phyloP scores from a whole-genome alignment of 2,797 vertebrate genomes.

The Sparus aurata region DNA sequence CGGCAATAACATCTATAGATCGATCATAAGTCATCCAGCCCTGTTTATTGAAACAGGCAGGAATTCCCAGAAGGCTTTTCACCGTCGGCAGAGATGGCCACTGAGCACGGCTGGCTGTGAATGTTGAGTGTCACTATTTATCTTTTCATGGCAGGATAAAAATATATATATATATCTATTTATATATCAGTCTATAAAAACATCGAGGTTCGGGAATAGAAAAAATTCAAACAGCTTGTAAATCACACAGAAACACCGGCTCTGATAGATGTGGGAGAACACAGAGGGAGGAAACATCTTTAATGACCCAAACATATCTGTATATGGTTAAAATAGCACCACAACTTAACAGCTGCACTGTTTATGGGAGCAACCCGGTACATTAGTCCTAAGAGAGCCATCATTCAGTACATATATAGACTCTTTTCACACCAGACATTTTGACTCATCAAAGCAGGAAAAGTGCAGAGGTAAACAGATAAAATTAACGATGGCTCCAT shows the following conservation, averaged over 20 bases:
- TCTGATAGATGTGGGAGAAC: slow-evolving; percentile 21
- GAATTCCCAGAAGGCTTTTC: slow-evolving; percentile 59
- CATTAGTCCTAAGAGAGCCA: not conserved
- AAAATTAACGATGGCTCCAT: too few species aligned
- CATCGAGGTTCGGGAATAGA: slow-evolving; percentile 46
- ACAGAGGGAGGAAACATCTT: not conserved
- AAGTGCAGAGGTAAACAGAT: not conserved
- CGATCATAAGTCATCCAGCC: slow-evolving; percentile 54
- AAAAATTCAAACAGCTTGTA: slow-evolving; percentile 42
- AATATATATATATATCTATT: slow-evolving; percentile 6
- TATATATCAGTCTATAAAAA: slow-evolving; percentile 51
- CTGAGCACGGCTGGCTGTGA: slow-evolving; percentile 25
- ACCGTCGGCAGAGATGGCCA: slow-evolving; percentile 18
- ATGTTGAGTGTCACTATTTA: slow-evolving; percentile 59
- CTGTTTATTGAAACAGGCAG: slow-evolving; percentile 45
- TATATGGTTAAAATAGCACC: not conserved
- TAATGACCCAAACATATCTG: not conserved
- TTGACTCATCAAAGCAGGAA: not conserved
- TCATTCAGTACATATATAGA: not conserved
- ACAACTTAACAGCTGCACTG: not conserved
- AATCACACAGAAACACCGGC: slow-evolving; percentile 34
- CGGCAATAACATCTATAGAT: slow-evolving; percentile 55
- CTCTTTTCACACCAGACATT: not conserved
- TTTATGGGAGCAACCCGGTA: not conserved
- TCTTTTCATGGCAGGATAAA: slow-evolving; percentile 39